Evolutionary conservation across 1,140 invertebrate species (phyloP).

Genomic region (Drosophila nigrodunni): DNA sequence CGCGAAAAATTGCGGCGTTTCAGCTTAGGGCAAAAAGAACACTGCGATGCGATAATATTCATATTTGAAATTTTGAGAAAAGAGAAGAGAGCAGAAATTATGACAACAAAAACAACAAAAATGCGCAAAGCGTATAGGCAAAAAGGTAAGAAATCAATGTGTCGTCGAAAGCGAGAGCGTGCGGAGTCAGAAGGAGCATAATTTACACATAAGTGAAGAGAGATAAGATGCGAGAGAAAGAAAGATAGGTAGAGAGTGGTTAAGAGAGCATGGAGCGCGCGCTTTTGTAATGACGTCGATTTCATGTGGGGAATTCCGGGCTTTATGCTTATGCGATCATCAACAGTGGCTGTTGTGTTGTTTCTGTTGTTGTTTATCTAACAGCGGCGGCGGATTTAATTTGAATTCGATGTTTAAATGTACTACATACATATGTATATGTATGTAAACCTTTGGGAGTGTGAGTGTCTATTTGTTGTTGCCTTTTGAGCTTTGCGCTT

Average conservation of each 20-base stretch:
- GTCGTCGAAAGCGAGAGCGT: constrained; percentile 68
- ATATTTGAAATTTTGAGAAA: constrained; percentile 9
- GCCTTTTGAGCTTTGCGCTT: constrained; percentile 35
- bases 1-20: constrained; percentile 36
- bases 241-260: neutral
- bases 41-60: constrained; percentile 64
- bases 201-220: constrained; percentile 2
- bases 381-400: constrained; percentile 67
- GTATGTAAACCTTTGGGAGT: neutral
- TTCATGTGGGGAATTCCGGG: constrained; percentile 74
- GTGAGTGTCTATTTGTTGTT: constrained; percentile 27
- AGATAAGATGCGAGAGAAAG: neutral
- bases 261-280: constrained; percentile 24
- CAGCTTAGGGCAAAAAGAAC: constrained; percentile 23
- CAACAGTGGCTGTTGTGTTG: constrained; percentile 18
- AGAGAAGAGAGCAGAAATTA: constrained; percentile 33
- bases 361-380: constrained; percentile 57
- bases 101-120: neutral
- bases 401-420: constrained; percentile 35
- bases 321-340: constrained; percentile 83
- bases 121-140: constrained; percentile 5
- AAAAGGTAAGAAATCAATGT: constrained; percentile 56
- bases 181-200: constrained; percentile 4
- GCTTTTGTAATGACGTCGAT: constrained; percentile 72
- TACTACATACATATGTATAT: neutral